A percentile compares a stretch with the other conserved stretches of the same genome.
phyloP scores from a whole-genome alignment of 2,113 vertebrate genomes.

The Agelaius phoeniceus region DNA sequence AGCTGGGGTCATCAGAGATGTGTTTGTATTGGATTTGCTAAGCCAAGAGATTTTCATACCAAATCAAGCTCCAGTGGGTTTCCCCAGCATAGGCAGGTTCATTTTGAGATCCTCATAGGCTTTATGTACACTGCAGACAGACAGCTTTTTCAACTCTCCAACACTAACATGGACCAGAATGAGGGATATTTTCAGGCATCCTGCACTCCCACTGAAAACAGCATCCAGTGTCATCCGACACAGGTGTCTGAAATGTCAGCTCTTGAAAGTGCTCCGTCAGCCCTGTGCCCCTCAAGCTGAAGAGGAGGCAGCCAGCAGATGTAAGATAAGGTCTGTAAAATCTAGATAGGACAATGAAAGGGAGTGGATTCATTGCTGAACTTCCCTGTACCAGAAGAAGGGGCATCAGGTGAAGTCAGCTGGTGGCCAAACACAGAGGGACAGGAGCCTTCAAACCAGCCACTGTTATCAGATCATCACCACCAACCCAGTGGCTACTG shows the following conservation, averaged over 20 bases:
- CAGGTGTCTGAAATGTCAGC: not conserved
- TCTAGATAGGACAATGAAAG: not conserved
- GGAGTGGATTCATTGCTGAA: not conserved
- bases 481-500: fast-evolving
- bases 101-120: not conserved
- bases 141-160: not conserved
- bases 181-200: not conserved
- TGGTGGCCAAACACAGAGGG: not conserved
- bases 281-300: not conserved
- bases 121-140: not conserved
- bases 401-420: not conserved
- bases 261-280: conserved; percentile 7
- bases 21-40: not conserved
- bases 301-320: not conserved
- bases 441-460: not conserved
- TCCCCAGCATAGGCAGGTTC: fast-evolving
- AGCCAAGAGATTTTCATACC: conserved; percentile 9
- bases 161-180: not conserved
- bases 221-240: not conserved
- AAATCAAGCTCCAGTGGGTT: not conserved
- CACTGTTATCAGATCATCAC: not conserved
- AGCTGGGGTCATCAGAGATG: conserved; percentile 28
- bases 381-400: not conserved
- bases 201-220: not conserved
- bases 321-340: not conserved